Evolutionary conservation across 2,888 invertebrate species (phyloP), one percentile per base, ranked within the genome.

Genomic region (Eupithecia exiguata): DNA sequence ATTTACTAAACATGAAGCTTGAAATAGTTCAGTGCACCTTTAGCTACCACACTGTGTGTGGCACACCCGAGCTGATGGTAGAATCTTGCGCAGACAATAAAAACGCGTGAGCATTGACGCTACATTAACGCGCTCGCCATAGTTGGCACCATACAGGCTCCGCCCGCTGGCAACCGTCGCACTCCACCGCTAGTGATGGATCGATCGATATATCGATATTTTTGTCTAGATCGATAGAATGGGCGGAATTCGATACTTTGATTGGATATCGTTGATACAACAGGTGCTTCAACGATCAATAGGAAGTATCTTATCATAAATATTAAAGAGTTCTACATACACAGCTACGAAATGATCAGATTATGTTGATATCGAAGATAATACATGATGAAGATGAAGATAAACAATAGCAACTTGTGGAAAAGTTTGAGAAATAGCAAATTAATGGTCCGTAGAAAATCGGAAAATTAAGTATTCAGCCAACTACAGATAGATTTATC

Each of bases 61-160:
- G 90, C 83, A 84, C 81, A 82, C 83, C 86, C 85, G 88, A 84
- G 69, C 85, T 91, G 90, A 90, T 89, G 88, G 88, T 80, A 83
- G 82, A 83, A 84, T 85, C 86, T 85, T 82, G 85, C 83, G 83
- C 87, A 84, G 86, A 86, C 89, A 92, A 91, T 91, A 90, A 89
- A 91, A 86, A 88, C 88, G 87, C 88, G 82, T 84, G 83, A 86
- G 87, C 87, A 89, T 84, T 82, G 88, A 84, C 86, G 91, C 83
- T 92, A 92, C 92, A 94, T 93, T 94, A 94, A 88, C 94, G 93
- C 90, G 92, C 92, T 88, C 91, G 91, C 91, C 93, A 94, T 94
- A 92, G 88, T 94, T 94, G 94, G 93, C 93, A 93, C 89, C 88
- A 83, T 84, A 81, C 84, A 85, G 84, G 85, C 92, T 85, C 90